Evolutionary conservation across 2,888 invertebrate genomes (phyloP), one percentile per base, ranked within the genome.

Genomic region (Gerris lacustris): DNA sequence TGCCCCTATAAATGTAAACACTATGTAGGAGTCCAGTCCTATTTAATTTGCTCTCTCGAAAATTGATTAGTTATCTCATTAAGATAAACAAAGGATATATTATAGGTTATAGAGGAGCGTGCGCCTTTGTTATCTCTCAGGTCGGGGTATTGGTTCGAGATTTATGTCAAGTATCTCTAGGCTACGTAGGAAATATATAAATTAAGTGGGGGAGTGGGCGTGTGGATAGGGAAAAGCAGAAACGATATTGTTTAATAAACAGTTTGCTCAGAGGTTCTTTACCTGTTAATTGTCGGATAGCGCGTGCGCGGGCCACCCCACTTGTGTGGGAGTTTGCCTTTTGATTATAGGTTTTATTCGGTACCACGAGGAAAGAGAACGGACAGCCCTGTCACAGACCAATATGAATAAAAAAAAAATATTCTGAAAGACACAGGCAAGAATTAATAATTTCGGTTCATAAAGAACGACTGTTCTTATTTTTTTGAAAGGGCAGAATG

Each of bases 31-130:
- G 55, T 55, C 55, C 55, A 55, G 15, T 55, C 31, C 31, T 31
- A 31, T 55, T 55, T 55, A 55, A 55, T 55, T 55, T 55, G 55
- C 55, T 15, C 55, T 55, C 55, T 55, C 55, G 15, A 55, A 55
- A 55, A 55, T 55, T 55, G 55, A 55, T 55, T 55, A 55, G 55
- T 55, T 55, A 55, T 55, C 55, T 55, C 55, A 55, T 55, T 55
- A 55, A 55, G 55, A 55, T 55, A 55, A 55, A 55, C 55, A 55
- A 55, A 55, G 55, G 55, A 55, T 55, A 15, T 55, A 55, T 55
- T 55, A 15, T 55, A 55, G 55, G 55, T 55, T 55, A 15, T 9
- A 55, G 55, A 15, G 55, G 15, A 55, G 55, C 55, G 55, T 55
- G 55, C 55, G 55, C 55, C 15, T 55, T 55, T 55, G 11, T 55